These are phyloP conservation scores for Nymphalis polychloros DNA, from an alignment of 2,888 invertebrate species.

Conservation along the genomic window DNA sequence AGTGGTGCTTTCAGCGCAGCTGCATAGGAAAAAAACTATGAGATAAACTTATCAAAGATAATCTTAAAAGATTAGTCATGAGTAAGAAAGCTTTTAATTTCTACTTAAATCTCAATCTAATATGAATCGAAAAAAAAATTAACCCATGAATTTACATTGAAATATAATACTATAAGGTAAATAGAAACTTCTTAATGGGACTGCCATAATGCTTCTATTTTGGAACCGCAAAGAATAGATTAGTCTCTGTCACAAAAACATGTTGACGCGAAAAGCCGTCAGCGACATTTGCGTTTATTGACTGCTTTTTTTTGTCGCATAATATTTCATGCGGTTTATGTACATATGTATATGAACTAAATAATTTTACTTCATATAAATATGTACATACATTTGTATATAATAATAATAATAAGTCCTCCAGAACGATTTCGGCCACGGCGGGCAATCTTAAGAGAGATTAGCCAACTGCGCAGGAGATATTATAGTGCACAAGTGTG, in stretches of 20 bases:
- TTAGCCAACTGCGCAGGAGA: too few species aligned
- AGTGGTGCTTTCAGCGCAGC: neutral
- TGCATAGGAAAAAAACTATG: neutral
- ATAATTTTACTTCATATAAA: too few species aligned
- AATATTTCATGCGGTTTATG: neutral
- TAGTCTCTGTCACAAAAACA: slow-evolving; percentile 11
- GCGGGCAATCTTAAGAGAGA: too few species aligned
- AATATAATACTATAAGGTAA: neutral
- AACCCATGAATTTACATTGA: neutral
- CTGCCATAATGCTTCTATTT: slow-evolving; percentile 2
- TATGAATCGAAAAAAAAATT: slow-evolving; percentile 2
- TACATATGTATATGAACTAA: too few species aligned
- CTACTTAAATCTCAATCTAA: too few species aligned
- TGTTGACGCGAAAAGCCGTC: neutral
- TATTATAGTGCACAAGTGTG: too few species aligned
- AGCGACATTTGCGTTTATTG: neutral
- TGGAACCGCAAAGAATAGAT: slow-evolving; percentile 8
- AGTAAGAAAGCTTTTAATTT: too few species aligned
- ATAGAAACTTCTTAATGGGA: slow-evolving; percentile 10
- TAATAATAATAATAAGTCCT: too few species aligned
- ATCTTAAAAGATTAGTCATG: too few species aligned
- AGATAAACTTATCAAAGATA: too few species aligned
- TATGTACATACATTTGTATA: too few species aligned
- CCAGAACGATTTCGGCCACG: too few species aligned
- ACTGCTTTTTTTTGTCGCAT: neutral